phyloP scores from a whole-genome alignment of 2,888 invertebrate genomes.

The Diadegma fenestrale region DNA sequence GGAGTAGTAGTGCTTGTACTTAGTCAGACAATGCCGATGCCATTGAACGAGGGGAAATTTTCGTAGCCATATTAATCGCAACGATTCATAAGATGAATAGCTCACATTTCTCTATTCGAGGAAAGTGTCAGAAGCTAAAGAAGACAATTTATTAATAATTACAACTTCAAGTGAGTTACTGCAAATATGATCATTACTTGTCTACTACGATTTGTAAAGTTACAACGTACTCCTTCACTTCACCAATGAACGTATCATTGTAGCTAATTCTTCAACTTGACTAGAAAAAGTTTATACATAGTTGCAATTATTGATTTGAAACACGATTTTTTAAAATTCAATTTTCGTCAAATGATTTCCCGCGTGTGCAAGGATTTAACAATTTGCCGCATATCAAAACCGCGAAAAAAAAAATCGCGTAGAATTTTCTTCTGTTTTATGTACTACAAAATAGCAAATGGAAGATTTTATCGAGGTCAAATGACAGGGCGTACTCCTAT shows the following conservation, averaged over 20 bases:
- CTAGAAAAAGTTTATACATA: neutral
- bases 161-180: neutral
- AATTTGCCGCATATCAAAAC: neutral
- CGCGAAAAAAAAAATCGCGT: neutral
- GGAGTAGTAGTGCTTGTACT: slow-evolving; percentile 20
- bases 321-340: neutral
- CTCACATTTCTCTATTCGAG: neutral
- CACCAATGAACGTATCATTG: neutral
- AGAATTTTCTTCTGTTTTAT: neutral
- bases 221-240: neutral
- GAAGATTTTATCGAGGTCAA: neutral
- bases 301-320: neutral
- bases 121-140: neutral
- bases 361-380: neutral
- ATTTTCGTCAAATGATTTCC: neutral
- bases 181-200: neutral
- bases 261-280: neutral
- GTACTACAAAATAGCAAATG: neutral
- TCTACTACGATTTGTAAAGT: neutral
- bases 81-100: neutral
- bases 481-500: neutral
- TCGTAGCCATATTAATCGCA: neutral
- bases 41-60: neutral
- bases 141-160: neutral
- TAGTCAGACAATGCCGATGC: slow-evolving; percentile 27